phyloP scores from a whole-genome alignment of 2,888 invertebrate genomes.

The Noctua janthina region DNA sequence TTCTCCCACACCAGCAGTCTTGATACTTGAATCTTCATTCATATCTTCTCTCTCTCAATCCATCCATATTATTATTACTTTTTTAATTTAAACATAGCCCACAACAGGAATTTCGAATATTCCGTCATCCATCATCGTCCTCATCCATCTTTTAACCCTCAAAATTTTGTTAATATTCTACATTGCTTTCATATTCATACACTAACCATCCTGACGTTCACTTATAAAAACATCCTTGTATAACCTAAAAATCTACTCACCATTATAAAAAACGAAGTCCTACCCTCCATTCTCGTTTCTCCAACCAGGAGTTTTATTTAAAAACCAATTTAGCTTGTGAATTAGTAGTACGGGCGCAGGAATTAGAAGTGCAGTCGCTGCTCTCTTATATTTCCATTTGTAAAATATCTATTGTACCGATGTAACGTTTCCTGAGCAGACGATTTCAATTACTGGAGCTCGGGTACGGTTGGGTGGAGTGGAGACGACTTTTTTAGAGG shows the following conservation, averaged over 20 bases:
- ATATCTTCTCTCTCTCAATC: background rate
- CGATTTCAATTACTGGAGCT: slow-evolving; percentile 83
- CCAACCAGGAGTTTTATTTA: slow-evolving; percentile 65
- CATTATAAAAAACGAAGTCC: slow-evolving; percentile 2
- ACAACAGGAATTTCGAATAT: no score
- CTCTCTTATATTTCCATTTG: slow-evolving; percentile 84
- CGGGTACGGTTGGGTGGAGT: slow-evolving; percentile 42
- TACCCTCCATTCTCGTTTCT: slow-evolving; percentile 16
- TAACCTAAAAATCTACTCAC: slow-evolving; percentile 10
- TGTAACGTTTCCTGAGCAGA: slow-evolving; percentile 79
- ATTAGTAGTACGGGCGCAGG: slow-evolving; percentile 70
- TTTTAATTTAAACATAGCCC: no score
- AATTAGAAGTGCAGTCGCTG: slow-evolving; percentile 71
- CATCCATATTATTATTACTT: background rate
- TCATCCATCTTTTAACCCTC: background rate
- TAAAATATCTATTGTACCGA: slow-evolving; percentile 80
- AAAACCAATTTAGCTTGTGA: slow-evolving; percentile 77
- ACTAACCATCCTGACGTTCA: background rate
- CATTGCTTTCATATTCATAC: background rate
- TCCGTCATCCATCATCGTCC: background rate
- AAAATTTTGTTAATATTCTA: background rate
- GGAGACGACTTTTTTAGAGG: slow-evolving; percentile 63
- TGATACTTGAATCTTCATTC: background rate
- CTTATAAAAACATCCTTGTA: background rate
- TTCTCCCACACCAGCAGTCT: background rate